Conservation (phyloP, 2,113 vertebrate genomes). For the Petaurus breviceps region DNA sequence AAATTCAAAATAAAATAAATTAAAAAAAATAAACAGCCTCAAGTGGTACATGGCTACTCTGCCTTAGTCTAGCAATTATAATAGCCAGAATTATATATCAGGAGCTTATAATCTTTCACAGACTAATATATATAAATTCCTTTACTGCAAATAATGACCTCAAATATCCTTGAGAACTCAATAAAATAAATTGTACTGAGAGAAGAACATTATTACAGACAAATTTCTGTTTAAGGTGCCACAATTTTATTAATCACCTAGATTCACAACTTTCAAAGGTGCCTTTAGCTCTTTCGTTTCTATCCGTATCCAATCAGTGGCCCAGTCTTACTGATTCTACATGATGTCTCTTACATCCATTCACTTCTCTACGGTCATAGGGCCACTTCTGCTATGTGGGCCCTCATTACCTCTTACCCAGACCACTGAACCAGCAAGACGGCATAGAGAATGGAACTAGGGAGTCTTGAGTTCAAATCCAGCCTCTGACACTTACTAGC, state of each 20-base stretch:
- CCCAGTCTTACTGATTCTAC: too few species aligned
- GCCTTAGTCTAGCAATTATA: neutral
- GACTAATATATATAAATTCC: neutral
- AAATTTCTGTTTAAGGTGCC: neutral
- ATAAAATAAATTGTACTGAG: neutral
- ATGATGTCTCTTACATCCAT: neutral
- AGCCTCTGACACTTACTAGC: neutral
- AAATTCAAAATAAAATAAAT: too few species aligned
- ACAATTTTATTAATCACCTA: neutral
- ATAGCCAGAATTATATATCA: neutral
- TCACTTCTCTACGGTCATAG: neutral
- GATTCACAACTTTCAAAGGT: neutral
- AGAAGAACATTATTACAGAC: neutral
- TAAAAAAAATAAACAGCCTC: neutral
- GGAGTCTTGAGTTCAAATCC: neutral
- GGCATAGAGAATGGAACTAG: neutral
- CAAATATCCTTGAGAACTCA: neutral
- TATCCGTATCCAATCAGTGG: neutral
- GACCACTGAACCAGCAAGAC: neutral
- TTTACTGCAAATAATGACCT: neutral
- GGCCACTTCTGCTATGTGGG: neutral
- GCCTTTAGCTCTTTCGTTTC: neutral
- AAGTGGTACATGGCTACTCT: neutral
- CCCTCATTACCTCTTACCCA: neutral
- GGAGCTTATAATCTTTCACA: neutral